Evolutionary conservation across 2,888 invertebrate species (phyloP).

Genomic region (Thereva nobilitata): DNA sequence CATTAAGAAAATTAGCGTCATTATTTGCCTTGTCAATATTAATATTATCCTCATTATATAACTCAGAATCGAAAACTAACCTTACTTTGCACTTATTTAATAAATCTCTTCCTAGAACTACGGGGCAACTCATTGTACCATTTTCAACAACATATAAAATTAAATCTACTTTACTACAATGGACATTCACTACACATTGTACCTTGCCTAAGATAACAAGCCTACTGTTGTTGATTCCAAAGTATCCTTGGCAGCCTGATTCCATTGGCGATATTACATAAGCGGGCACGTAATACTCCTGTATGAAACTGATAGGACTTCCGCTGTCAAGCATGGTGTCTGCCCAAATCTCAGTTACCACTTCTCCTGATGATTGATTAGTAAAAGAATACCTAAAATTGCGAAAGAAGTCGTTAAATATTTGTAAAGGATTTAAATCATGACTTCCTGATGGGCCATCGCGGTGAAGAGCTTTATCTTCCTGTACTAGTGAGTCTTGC

Average conservation of each 20-base stretch:
- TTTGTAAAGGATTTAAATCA: neutral
- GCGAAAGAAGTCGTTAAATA: too few species aligned
- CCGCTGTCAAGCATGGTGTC: conserved; percentile 6
- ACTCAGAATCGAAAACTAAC: neutral
- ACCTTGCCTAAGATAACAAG: conserved; percentile 10
- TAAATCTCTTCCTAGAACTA: neutral
- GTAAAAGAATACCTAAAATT: neutral
- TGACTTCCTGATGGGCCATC: neutral
- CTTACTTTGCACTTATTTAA: neutral
- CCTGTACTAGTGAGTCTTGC: conserved; percentile 1
- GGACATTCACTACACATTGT: conserved; percentile 11
- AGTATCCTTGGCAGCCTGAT: neutral
- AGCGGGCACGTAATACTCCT: conserved; percentile 10
- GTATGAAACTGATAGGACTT: conserved; percentile 18
- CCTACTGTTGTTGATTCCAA: conserved; percentile 18
- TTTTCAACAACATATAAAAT: neutral
- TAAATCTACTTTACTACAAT: conserved; percentile 4
- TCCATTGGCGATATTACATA: neutral
- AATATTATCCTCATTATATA: neutral
- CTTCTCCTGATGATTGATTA: neutral
- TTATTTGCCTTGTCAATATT: neutral
- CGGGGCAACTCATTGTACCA: neutral
- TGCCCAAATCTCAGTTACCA: neutral
- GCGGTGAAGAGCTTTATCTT: conserved; percentile 4
- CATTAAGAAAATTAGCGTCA: conserved; percentile 3